Base-by-base conservation (phyloP, 2,113 vertebrate genomes). In the Spheniscus mendiculus region DNA sequence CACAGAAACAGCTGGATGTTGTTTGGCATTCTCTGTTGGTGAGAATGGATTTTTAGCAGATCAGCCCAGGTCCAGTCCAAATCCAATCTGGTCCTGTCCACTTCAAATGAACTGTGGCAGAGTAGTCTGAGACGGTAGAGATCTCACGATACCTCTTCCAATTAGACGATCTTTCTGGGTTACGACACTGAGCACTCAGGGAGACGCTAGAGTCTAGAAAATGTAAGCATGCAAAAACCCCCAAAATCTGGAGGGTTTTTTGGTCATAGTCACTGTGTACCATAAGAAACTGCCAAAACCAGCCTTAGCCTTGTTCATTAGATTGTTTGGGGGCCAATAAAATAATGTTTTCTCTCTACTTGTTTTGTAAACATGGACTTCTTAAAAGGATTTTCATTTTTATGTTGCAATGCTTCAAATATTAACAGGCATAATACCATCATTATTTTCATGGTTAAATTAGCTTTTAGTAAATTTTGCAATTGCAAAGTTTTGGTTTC, bases 1-100 rank as follows among this genome's bases (percentile, higher is more conserved):
- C 69, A 38, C 8, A 63, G 69, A 42, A 74, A 42, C 0, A 5
- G 7, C 56, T 91, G 38, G 27, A 26, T 58, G 42, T 1, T 42
- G 7, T 58, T 90, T 83, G 26, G 7, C 2, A 0, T 53, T n/a
- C n/a, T n/a, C 49, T 59, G 1, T 13, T 45, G 69, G n/a, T 14
- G 17, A 74, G 13, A 93, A 18, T 5, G 20, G 14, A 45, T 38
- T 78, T 93, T 80, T 45, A 61, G 20, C 53, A 83, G 34, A 21
- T 63, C 55, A 42, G 44, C 3, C 11, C 23, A 67, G 29, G 15
- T 67, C 29, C 26, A 61, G 44, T 47, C 11, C 27, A 49, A 78
- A 78, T 49, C 42, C 66, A 55, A 0, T 22, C 52, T 56, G 42
- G 9, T 66, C 56, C 17, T 44, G 52, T 47, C 4, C 26, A 25